Evolutionary conservation across 2,113 vertebrate species (phyloP).

Genomic region (Tragelaphus strepsiceros): DNA sequence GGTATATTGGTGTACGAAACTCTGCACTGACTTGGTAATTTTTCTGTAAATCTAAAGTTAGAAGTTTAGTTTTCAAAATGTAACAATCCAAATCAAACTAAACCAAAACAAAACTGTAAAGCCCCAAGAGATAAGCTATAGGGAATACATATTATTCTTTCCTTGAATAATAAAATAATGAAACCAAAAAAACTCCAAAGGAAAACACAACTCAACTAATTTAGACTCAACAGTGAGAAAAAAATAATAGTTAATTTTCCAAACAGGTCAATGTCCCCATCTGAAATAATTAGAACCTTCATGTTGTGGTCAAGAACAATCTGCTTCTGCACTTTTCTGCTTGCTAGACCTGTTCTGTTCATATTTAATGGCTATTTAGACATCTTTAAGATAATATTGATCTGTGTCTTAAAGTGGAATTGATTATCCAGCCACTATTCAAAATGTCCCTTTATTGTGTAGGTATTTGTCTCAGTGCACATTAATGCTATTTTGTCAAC

Average conservation of each 20-base stretch:
- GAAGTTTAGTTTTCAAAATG: neutral
- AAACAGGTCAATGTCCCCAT: neutral
- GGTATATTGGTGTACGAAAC: neutral
- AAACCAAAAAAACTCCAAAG: neutral
- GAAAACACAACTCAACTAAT: slow-evolving; percentile 15
- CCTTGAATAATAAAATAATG: neutral
- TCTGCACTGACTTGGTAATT: neutral
- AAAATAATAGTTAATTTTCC: neutral
- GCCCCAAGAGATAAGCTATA: neutral
- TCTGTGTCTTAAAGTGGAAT: slow-evolving; percentile 58
- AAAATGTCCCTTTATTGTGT: slow-evolving; percentile 67
- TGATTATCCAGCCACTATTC: slow-evolving; percentile 67
- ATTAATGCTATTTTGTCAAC: slow-evolving; percentile 65
- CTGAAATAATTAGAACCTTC: neutral
- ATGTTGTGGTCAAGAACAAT: neutral
- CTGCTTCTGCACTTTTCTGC: slow-evolving; percentile 25
- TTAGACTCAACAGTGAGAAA: neutral
- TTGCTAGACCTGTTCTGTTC: slow-evolving; percentile 18
- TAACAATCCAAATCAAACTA: neutral
- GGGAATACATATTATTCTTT: neutral
- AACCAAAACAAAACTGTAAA: neutral
- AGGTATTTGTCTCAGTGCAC: slow-evolving; percentile 58
- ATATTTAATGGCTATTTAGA: slow-evolving; percentile 65
- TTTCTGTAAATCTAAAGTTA: neutral
- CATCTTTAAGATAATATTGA: slow-evolving; percentile 39